These are phyloP conservation scores for Drosophila kuntzei DNA, from an alignment of 2,888 invertebrate genomes.

Conservation along the genomic window DNA sequence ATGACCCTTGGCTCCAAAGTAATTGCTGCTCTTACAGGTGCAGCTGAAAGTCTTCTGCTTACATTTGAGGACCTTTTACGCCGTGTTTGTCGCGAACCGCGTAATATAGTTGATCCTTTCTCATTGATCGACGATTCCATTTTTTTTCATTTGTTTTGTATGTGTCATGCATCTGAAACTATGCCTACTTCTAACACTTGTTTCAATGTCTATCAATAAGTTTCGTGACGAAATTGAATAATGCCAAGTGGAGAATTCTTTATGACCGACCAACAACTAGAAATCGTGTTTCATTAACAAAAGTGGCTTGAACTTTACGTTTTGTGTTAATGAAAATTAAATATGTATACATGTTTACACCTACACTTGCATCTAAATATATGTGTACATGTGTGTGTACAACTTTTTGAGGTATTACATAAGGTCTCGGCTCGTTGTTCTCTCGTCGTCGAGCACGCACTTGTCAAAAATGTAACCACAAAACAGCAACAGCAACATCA, in stretches of 20 bases:
- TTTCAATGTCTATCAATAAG: no score
- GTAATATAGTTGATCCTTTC: background rate
- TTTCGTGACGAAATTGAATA: conserved; percentile 6
- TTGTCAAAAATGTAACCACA: conserved; percentile 75
- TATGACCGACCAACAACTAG: background rate
- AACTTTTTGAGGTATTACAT: conserved; percentile 34
- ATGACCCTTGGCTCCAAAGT: background rate
- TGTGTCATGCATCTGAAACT: background rate
- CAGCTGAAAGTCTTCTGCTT: background rate
- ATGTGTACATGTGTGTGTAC: background rate
- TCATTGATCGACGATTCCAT: background rate
- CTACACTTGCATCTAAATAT: conserved; percentile 23
- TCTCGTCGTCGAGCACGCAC: conserved; percentile 44
- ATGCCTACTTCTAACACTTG: conserved; percentile 17
- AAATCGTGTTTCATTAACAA: conserved; percentile 17
- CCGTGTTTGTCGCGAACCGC: background rate
- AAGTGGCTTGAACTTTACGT: conserved; percentile 28
- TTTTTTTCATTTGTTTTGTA: background rate
- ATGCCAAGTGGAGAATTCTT: background rate
- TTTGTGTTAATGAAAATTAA: conserved; percentile 52
- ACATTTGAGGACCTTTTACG: conserved; percentile 1
- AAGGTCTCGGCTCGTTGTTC: conserved; percentile 35
- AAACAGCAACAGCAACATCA: conserved; percentile 55
- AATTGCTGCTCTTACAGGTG: background rate
- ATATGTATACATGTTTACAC: conserved; percentile 45